Evolutionary conservation across 2,113 vertebrate species (phyloP).

Genomic region (Peromyscus maniculatus): DNA sequence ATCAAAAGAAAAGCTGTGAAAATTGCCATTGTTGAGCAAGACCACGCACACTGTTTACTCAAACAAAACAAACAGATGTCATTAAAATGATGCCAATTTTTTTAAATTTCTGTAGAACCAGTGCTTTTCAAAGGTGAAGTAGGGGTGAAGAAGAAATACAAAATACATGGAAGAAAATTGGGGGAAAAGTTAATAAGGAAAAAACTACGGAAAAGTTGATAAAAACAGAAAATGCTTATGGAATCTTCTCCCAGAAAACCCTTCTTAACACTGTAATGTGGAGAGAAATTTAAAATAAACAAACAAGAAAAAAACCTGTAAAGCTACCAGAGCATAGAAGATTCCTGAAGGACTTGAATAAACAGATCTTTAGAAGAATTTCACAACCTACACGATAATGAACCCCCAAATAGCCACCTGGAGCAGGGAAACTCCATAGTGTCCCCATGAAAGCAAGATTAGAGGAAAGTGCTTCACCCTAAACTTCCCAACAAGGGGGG

Average conservation of each 20-base stretch:
- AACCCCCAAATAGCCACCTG: neutral
- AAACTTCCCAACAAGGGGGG: neutral
- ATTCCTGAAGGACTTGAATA: neutral
- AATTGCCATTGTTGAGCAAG: neutral
- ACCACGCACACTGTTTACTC: neutral
- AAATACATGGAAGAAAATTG: neutral
- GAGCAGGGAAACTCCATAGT: constrained; percentile 22
- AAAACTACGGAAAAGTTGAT: neutral
- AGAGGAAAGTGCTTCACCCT: neutral
- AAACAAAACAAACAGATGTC: neutral
- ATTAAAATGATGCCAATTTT: neutral
- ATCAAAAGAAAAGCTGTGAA: neutral
- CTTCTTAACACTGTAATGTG: neutral
- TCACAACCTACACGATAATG: constrained; percentile 7
- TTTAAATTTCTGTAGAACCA: neutral
- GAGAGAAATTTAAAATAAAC: neutral
- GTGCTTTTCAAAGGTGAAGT: neutral
- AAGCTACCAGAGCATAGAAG: neutral
- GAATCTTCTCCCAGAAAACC: neutral
- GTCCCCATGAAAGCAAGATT: neutral
- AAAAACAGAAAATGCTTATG: neutral
- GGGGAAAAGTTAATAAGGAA: neutral
- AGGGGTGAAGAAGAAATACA: neutral
- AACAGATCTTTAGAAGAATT: neutral
- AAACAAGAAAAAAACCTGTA: neutral